Evolutionary conservation across 1,140 invertebrate genomes (phyloP).

Genomic region (Charaxes varanes): DNA sequence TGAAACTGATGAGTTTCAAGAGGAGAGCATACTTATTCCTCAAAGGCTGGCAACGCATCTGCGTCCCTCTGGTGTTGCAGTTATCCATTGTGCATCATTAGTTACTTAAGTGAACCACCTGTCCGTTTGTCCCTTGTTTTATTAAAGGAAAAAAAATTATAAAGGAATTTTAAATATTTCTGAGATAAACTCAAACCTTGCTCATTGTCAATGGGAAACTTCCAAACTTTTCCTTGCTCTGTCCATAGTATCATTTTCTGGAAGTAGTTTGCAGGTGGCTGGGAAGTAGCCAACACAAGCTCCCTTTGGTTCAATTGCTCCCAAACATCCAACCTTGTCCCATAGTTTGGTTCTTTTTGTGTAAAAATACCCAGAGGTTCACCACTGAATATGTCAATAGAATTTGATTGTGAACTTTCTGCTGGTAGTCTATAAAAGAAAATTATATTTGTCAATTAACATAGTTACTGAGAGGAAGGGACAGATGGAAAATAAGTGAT

Average conservation of each 20-base stretch:
- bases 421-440: too few species aligned
- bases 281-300: constrained; percentile 76
- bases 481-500: too few species aligned
- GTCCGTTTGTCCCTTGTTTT: background rate
- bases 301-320: constrained; percentile 78
- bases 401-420: constrained; percentile 32
- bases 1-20: too few species aligned
- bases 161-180: background rate
- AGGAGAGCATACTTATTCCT: too few species aligned
- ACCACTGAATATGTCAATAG: constrained; percentile 71
- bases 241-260: constrained; percentile 97
- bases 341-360: constrained; percentile 39
- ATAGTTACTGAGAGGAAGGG: too few species aligned
- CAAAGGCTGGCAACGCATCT: too few species aligned
- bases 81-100: too few species aligned
- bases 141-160: background rate
- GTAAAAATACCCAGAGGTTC: constrained; percentile 78
- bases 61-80: too few species aligned
- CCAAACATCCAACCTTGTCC: constrained; percentile 80
- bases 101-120: too few species aligned
- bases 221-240: constrained; percentile 95
- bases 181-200: constrained; percentile 85
- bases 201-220: constrained; percentile 98
- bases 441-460: too few species aligned
- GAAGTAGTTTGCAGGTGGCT: constrained; percentile 90